Evolutionary conservation across 2,888 invertebrate species (phyloP).

Genomic region (Anoplius nigerrimus): DNA sequence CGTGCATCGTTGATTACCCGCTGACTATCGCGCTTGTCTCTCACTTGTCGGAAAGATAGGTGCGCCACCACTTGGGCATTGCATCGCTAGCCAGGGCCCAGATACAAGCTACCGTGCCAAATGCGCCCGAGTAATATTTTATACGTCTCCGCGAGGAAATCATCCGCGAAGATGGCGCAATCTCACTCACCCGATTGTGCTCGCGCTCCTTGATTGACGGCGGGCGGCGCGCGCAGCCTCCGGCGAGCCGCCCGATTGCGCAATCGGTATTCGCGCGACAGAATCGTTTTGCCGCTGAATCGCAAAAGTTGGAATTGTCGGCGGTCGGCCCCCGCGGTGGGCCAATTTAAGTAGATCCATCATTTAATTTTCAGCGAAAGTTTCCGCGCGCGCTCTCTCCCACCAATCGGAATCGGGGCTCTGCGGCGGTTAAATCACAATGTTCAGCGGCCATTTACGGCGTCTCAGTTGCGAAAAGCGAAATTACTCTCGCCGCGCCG

Average conservation of each 20-base stretch:
- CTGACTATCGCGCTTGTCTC: constrained; percentile 32
- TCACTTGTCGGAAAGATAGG: constrained; percentile 40
- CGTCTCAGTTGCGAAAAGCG: not conserved
- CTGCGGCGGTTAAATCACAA: too few relatives aligned
- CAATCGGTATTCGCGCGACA: too few relatives aligned
- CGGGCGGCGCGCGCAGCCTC: too few relatives aligned
- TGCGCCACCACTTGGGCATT: constrained; percentile 37
- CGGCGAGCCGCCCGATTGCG: too few relatives aligned
- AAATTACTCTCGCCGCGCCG: not conserved
- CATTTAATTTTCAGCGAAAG: too few relatives aligned
- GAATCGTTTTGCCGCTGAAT: too few relatives aligned
- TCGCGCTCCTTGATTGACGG: constrained; percentile 17
- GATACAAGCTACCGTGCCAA: constrained; percentile 19
- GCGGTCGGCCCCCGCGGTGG: too few relatives aligned
- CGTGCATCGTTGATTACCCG: constrained; percentile 51
- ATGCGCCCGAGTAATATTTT: constrained; percentile 28
- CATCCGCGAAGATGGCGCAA: constrained; percentile 27
- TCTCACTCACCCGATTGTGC: constrained; percentile 22
- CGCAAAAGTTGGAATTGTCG: too few relatives aligned
- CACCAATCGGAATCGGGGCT: too few relatives aligned
- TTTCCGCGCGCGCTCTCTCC: too few relatives aligned
- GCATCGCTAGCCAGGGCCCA: constrained; percentile 32
- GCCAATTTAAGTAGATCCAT: too few relatives aligned
- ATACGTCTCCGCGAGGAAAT: constrained; percentile 45
- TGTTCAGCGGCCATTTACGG: too few relatives aligned